Evolutionary conservation across 2,113 vertebrate genomes (phyloP).

Genomic region (Grantiella picta): DNA sequence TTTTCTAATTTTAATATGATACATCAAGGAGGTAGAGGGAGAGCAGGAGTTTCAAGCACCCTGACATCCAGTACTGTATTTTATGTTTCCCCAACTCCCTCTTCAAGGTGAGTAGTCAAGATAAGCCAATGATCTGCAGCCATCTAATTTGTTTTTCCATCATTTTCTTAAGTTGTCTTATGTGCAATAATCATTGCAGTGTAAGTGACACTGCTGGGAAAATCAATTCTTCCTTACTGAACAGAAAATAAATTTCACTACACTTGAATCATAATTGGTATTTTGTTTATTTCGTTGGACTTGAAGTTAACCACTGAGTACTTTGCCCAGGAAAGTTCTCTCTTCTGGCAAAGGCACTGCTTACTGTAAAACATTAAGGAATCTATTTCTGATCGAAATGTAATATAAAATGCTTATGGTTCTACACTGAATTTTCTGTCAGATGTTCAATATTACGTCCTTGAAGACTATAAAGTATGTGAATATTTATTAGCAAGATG

Average conservation of each 20-base stretch:
- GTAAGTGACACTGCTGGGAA: conserved; percentile 57
- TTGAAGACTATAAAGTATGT: conserved; percentile 22
- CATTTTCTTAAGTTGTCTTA: conserved; percentile 55
- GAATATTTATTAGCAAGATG: conserved; percentile 36
- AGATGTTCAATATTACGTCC: conserved; percentile 7
- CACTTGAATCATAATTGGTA: conserved; percentile 40
- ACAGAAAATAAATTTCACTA: conserved; percentile 40
- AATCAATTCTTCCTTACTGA: conserved; percentile 62
- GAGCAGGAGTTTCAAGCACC: not conserved
- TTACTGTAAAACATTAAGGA: not conserved
- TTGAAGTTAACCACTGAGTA: conserved; percentile 4
- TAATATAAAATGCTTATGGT: conserved; percentile 53
- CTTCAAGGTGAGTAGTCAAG: conserved; percentile 41
- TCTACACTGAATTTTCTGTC: conserved; percentile 36
- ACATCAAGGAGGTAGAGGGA: not conserved
- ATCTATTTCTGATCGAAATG: not conserved
- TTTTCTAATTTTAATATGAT: not conserved
- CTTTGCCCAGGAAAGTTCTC: not conserved
- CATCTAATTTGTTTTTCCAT: conserved; percentile 46
- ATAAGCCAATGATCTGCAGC: conserved; percentile 35
- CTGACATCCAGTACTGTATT: not conserved
- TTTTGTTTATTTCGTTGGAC: conserved; percentile 48
- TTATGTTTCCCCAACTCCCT: conserved; percentile 10
- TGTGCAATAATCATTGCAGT: conserved; percentile 54
- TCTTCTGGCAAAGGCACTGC: not conserved